Conservation (phyloP, 1,140 invertebrate species). For the Littorina saxatilis region DNA sequence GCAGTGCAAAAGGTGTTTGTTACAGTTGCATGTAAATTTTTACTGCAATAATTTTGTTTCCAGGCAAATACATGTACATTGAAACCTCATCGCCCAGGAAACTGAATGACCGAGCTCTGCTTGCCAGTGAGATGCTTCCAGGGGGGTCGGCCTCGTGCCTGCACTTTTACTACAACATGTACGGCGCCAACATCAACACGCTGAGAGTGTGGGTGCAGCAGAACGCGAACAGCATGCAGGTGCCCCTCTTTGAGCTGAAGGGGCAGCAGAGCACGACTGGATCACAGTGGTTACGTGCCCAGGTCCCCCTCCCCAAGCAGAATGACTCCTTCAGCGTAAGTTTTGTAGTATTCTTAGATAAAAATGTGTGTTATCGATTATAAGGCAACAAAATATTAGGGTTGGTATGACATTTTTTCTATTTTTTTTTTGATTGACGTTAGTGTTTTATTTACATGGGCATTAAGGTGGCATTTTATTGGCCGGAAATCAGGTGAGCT, state of each 20-base stretch:
- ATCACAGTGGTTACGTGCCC: constrained; percentile 51
- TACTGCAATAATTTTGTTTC: not conserved
- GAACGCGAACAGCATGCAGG: constrained; percentile 48
- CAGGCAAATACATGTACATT: constrained; percentile 70
- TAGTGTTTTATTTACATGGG: too few relatives aligned
- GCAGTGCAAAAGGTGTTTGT: too few relatives aligned
- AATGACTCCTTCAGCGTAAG: constrained; percentile 55
- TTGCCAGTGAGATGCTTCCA: constrained; percentile 59
- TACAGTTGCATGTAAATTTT: not conserved
- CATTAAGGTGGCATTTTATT: too few relatives aligned
- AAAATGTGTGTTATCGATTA: not conserved
- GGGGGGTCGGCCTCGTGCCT: constrained; percentile 49
- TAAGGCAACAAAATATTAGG: not conserved
- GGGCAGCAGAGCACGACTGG: constrained; percentile 43
- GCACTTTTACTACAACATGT: constrained; percentile 71
- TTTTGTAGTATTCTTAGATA: too few relatives aligned
- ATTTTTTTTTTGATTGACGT: too few relatives aligned
- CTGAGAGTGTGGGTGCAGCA: constrained; percentile 55
- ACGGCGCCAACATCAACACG: constrained; percentile 58
- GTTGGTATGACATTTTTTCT: not conserved
- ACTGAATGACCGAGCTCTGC: constrained; percentile 61
- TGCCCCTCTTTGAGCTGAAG: constrained; percentile 60
- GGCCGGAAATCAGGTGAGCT: too few relatives aligned
- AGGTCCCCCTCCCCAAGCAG: constrained; percentile 51
- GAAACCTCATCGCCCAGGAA: constrained; percentile 66